Evolutionary conservation across 2,797 vertebrate genomes (phyloP).

Genomic region (Ctenosaura bakeri): DNA sequence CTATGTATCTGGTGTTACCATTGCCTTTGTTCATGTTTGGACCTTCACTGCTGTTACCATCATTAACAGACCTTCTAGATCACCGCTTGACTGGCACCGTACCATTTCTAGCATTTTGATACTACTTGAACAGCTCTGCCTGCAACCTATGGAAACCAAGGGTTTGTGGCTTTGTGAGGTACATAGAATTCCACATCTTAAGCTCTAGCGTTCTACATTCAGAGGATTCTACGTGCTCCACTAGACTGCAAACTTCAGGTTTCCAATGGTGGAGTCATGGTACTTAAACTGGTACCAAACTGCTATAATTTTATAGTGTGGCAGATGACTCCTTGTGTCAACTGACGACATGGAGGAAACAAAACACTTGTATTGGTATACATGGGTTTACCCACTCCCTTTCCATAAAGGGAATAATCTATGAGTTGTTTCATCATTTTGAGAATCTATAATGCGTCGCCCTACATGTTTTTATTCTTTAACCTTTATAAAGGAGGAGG

Average conservation of each 20-base stretch:
- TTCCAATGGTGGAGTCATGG: no score
- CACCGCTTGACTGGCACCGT: conserved; percentile 11
- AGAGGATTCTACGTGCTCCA: no score
- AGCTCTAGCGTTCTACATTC: no score
- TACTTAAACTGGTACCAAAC: no score
- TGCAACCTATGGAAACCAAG: no score
- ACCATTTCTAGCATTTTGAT: no score
- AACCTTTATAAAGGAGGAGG: conserved; percentile 30
- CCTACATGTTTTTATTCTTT: conserved; percentile 41
- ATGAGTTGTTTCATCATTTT: conserved; percentile 39
- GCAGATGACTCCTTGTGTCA: background rate
- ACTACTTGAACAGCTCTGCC: no score
- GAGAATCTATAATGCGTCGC: conserved; percentile 36
- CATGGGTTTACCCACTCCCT: background rate
- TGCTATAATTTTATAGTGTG: no score
- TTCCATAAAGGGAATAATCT: conserved; percentile 27
- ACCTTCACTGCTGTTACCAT: background rate
- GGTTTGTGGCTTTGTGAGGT: no score
- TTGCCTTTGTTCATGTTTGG: conserved; percentile 41
- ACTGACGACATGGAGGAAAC: conserved; percentile 11
- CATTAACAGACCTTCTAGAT: conserved; percentile 27
- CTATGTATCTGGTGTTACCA: background rate
- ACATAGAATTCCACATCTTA: no score
- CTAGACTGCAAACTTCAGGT: no score
- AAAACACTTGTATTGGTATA: background rate